Conservation (phyloP, 2,888 invertebrate species). For the Galerucella calmariensis region DNA sequence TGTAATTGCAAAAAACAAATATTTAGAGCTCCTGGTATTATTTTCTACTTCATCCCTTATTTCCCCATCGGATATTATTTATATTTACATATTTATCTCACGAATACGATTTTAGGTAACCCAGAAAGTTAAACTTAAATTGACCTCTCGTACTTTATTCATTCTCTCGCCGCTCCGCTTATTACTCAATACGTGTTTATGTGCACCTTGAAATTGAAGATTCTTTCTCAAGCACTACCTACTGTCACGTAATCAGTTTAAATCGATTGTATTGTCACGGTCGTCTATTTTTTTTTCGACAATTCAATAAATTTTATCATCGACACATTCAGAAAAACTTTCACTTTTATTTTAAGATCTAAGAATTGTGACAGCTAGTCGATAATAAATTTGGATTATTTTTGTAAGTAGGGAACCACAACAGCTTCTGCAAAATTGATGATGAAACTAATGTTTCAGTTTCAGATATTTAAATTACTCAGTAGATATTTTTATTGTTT, state of each 20-base stretch:
- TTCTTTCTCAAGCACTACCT: conserved; percentile 25
- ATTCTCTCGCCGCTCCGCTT: conserved; percentile 6
- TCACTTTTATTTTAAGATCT: not conserved
- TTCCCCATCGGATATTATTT: not conserved
- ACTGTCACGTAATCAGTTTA: conserved; percentile 24
- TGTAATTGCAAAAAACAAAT: not conserved
- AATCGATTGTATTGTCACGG: conserved; percentile 8
- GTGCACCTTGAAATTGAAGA: conserved; percentile 32
- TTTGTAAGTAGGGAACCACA: no score
- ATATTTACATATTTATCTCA: conserved; percentile 22
- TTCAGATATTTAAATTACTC: no score
- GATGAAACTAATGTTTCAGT: no score
- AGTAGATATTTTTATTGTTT: no score
- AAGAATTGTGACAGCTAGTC: no score
- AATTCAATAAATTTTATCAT: conserved; percentile 1
- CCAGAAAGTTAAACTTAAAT: conserved; percentile 22
- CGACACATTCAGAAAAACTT: not conserved
- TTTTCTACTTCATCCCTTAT: not conserved
- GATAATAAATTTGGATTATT: no score
- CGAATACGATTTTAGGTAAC: conserved; percentile 25
- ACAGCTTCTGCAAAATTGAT: no score
- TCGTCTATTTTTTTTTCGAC: conserved; percentile 4
- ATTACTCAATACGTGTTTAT: conserved; percentile 28
- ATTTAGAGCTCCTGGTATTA: no score
- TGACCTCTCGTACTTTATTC: conserved; percentile 25